Percentiles rank a stretch among this genome's conserved stretches.
phyloP scores from a whole-genome alignment of 2,888 invertebrate species.

The Desoria tigrina region DNA sequence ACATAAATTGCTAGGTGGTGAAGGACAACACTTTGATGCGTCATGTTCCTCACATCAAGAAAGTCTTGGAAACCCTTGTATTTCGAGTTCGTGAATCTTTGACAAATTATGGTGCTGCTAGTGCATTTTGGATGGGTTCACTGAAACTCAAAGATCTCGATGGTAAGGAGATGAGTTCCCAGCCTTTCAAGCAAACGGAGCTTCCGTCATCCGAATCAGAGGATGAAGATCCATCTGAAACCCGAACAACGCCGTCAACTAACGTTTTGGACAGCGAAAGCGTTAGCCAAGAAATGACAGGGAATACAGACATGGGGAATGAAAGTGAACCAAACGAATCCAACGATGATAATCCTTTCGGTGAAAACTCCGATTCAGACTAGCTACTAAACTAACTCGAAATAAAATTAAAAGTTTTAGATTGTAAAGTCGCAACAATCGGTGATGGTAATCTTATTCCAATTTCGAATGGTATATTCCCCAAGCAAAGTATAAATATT shows the following conservation, averaged over 20 bases:
- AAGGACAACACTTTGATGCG: slow-evolving; percentile 31
- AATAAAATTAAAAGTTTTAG: no score
- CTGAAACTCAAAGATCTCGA: slow-evolving; percentile 39
- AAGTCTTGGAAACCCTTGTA: slow-evolving; percentile 34
- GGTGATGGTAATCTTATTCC: no score
- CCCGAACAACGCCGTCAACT: not conserved
- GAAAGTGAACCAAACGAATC: no score
- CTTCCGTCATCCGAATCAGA: not conserved
- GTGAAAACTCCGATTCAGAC: no score
- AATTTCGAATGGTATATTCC: no score
- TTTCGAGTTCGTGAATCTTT: slow-evolving; percentile 39
- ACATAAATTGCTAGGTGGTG: slow-evolving; percentile 15
- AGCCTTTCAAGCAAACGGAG: slow-evolving; percentile 19
- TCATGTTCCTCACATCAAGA: slow-evolving; percentile 39
- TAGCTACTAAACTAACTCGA: no score
- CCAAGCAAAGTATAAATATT: no score
- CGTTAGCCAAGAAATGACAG: no score
- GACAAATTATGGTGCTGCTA: slow-evolving; percentile 22
- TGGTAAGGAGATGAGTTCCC: slow-evolving; percentile 36
- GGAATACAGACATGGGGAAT: no score
- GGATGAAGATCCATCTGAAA: slow-evolving; percentile 13
- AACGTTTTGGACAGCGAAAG: slow-evolving; percentile 6
- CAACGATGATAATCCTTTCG: no score
- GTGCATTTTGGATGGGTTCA: slow-evolving; percentile 37
- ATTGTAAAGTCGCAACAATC: no score